Conservation (phyloP, 2,888 invertebrate genomes). For the Drosophila testacea region DNA sequence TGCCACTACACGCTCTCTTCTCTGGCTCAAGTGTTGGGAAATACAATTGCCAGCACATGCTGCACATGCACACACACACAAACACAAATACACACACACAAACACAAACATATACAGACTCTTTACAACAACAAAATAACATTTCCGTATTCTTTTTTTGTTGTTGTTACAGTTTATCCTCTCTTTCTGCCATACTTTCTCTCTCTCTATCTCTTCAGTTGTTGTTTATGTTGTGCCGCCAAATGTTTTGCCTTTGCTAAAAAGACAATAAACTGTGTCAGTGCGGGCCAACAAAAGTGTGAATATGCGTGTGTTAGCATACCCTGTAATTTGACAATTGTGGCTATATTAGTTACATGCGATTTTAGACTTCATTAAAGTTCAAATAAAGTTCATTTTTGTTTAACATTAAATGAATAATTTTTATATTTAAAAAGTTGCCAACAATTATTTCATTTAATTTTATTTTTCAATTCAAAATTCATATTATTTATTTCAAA, state of each 20-base stretch:
- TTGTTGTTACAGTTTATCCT: constrained; percentile 9
- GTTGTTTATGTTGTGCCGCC: constrained; percentile 63
- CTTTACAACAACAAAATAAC: constrained; percentile 22
- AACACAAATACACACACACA: constrained; percentile 10
- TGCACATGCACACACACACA: constrained; percentile 28
- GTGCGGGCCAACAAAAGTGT: constrained; percentile 44
- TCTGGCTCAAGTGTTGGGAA: constrained; percentile 79
- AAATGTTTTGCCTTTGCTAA: constrained; percentile 64
- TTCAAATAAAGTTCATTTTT: too few relatives aligned
- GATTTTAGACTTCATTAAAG: rapidly evolving
- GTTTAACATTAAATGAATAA: background rate
- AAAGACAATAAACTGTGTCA: constrained; percentile 76
- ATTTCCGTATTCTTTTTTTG: constrained; percentile 69
- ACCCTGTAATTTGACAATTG: constrained; percentile 26
- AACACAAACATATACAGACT: constrained; percentile 15
- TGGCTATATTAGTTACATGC: background rate
- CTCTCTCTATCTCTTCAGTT: background rate
- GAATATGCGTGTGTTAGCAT: constrained; percentile 26
- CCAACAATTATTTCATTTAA: too few relatives aligned
- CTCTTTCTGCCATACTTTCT: background rate
- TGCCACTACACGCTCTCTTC: constrained; percentile 62
- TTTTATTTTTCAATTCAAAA: background rate
- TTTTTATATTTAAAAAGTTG: too few relatives aligned
- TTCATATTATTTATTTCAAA: too few relatives aligned
- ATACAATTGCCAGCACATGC: constrained; percentile 72